These are phyloP conservation scores for Coendou prehensilis DNA, from an alignment of 2,797 vertebrate genomes.

Conservation along the genomic window DNA sequence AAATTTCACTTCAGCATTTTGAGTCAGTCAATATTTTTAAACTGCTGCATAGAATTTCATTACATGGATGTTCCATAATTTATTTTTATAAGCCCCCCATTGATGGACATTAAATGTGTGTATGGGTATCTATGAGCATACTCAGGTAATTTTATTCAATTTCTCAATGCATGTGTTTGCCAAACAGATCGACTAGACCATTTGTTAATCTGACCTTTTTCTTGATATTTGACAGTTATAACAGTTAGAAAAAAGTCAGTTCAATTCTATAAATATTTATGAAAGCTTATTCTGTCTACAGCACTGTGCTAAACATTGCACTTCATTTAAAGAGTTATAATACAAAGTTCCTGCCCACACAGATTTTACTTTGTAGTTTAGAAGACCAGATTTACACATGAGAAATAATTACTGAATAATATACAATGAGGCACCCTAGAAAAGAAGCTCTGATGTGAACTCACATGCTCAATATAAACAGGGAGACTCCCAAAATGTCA, in stretches of 20 bases:
- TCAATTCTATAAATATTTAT: conserved; percentile 52
- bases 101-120: background rate
- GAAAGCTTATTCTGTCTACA: conserved; percentile 11
- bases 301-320: background rate
- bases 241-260: background rate
- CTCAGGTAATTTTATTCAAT: background rate
- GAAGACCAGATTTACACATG: background rate
- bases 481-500: background rate
- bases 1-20: conserved; percentile 20
- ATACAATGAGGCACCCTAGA: background rate
- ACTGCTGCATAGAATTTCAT: background rate
- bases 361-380: background rate
- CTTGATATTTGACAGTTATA: background rate
- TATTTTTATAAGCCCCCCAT: background rate
- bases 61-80: conserved; percentile 15
- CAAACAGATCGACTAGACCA: background rate
- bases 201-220: background rate
- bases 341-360: background rate
- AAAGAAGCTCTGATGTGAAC: background rate
- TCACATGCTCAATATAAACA: background rate
- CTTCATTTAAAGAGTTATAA: background rate
- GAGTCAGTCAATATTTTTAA: conserved; percentile 37
- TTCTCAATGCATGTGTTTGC: background rate
- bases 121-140: background rate
- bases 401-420: background rate